Evolutionary conservation across 2,888 invertebrate genomes (phyloP), one percentile per base, ranked within the genome.

Genomic region (Aphelenchoides bicaudatus): DNA sequence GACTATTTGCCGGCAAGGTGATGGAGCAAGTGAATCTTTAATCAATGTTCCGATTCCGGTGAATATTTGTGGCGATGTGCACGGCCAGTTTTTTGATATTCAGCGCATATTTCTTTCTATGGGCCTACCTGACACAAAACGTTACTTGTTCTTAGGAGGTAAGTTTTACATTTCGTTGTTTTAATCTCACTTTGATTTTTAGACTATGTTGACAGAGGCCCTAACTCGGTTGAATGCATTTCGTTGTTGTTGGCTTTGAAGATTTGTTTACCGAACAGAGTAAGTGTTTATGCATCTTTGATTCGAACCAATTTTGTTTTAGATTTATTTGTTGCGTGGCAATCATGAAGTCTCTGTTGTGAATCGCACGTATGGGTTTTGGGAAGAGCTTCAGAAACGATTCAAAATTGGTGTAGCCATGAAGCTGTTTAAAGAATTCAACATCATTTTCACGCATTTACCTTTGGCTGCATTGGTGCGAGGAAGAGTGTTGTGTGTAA

Each of bases 141-240:
- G 54, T 21, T 65, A 55, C 31, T 56, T 65, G n/a, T 65, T 65
- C 55, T 43, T 65, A 10, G 64, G 64, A n/a, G 58, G 52, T 13
- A 37, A 54, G 28, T n/a, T n/a, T 34, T 34, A 10, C 34, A 10
- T n/a, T n/a, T 34, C 34, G n/a, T n/a, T 34, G 10, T n/a, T 10
- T 10, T n/a, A 10, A 10, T 34, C 34, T n/a, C 10, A 10, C 34
- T n/a, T 34, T n/a, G 10, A 34, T n/a, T 34, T 34, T 10, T n/a
- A 34, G 65, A 65, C 39, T 65, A 65, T 37, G 63, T 64, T 6
- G 64, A 64, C 39, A 59, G 64, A 8, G 64, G 64, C 0, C 47
- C 56, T 31, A 53, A 61, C 19, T 53, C 52, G 1, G 27, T 63
- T 29, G 64, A 64, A 38, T 66, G 65, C 38, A 65, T 65, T 38